Conservation (phyloP, 2,888 invertebrate genomes). For the Phorcus lineatus region DNA sequence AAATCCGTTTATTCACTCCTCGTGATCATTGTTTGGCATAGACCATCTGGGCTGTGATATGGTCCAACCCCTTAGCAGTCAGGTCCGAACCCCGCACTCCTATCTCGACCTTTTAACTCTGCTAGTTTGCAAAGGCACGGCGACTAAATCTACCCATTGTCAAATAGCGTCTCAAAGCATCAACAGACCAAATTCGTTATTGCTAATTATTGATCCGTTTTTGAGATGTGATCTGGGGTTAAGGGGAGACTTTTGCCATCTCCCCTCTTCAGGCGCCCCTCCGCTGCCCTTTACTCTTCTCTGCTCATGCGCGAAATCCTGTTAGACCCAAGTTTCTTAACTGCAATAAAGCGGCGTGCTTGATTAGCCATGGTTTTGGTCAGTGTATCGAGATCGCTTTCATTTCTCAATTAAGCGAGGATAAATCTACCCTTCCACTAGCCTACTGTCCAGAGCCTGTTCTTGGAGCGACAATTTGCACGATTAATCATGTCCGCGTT, state of each 20-base stretch:
- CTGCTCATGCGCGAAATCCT: slow-evolving; percentile 18
- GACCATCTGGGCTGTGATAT: slow-evolving; percentile 18
- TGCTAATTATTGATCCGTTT: slow-evolving; percentile 21
- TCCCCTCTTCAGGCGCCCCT: neutral
- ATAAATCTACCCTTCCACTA: slow-evolving; percentile 6
- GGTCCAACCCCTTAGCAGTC: neutral
- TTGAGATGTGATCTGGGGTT: slow-evolving; percentile 9
- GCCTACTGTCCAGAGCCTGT: neutral
- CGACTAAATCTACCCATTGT: slow-evolving; percentile 11
- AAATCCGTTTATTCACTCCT: slow-evolving; percentile 21
- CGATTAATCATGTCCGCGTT: slow-evolving; percentile 25
- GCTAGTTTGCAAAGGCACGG: slow-evolving; percentile 3
- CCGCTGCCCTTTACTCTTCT: neutral
- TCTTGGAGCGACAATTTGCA: neutral
- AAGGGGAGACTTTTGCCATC: neutral
- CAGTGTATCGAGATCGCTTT: slow-evolving; percentile 15
- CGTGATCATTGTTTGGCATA: slow-evolving; percentile 18
- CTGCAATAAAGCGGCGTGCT: neutral
- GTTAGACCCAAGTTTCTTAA: neutral
- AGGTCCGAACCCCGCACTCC: neutral
- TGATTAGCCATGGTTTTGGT: slow-evolving; percentile 2
- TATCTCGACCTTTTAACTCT: neutral
- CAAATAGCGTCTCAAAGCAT: neutral
- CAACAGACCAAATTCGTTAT: slow-evolving; percentile 7
- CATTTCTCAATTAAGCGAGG: slow-evolving; percentile 25